Evolutionary conservation across 2,888 invertebrate genomes (phyloP), one percentile per base, ranked within the genome.

Genomic region (Sylvicola fuscatus): DNA sequence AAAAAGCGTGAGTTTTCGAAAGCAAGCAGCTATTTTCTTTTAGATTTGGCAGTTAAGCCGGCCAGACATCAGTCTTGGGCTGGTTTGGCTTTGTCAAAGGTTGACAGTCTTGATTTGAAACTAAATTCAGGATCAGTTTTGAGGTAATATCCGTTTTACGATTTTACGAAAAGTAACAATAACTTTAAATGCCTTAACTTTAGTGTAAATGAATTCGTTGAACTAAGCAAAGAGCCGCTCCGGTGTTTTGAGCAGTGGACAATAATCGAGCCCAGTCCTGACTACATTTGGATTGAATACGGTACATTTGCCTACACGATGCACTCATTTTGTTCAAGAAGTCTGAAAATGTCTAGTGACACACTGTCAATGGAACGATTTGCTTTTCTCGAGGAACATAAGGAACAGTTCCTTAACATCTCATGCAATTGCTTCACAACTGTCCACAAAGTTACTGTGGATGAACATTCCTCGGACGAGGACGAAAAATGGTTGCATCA

Each of bases 401-500:
- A 83, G 50, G 75, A 79, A 43, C 71, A 72, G 40, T 82, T 86
- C 71, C 55, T 92, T 41, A 69, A 73, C 42, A 71, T 74, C 14
- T 78, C 92, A 0, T 67, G 72, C 32, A 68, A 73, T 45, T 86
- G 87, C 58, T 92, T 90, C 49, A 66, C 65, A 21, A 66, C 70
- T 21, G 76, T 77, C 2, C 66, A 75, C 38, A 64, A 68, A 37
- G 14, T 30, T 15, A 38, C 13, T n/a, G 37, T 16, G n/a, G 15
- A 29, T 8, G 35, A 37, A 3, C 32, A 40, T 12, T 43, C 46
- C 4, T 47, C 44, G 32, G 40, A 42, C 26, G 66, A 66, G 42
- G 89, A 90, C 50, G 92, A 93, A 50, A 68, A 79, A 38, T 95
- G 93, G 93, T 62, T 92, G 27, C 77, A 83, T 49, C 83, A 86